Evolutionary conservation across 2,888 invertebrate genomes (phyloP).

Genomic region (Pheosia tremula): DNA sequence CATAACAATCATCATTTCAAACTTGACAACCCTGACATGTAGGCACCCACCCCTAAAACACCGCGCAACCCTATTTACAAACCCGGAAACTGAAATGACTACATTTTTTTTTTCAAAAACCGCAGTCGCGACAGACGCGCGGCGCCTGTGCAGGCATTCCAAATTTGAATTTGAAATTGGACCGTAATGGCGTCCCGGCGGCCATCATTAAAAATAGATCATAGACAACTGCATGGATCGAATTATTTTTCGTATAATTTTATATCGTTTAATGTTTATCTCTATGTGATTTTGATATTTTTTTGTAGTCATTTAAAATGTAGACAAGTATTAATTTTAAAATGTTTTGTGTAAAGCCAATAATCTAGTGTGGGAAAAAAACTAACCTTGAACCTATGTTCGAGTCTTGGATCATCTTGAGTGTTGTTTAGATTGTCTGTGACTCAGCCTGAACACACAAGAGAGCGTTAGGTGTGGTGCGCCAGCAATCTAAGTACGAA

Average conservation of each 20-base stretch:
- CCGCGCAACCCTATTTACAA: conserved; percentile 43
- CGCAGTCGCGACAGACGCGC: conserved; percentile 62
- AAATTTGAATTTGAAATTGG: conserved; percentile 74
- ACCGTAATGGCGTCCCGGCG: conserved; percentile 64
- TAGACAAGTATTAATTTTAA: background rate
- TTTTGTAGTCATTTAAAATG: background rate
- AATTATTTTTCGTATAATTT: conserved; percentile 58
- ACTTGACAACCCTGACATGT: conserved; percentile 36
- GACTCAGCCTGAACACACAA: too few species aligned
- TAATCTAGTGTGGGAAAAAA: background rate
- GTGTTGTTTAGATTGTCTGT: too few species aligned
- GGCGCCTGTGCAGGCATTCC: conserved; percentile 60
- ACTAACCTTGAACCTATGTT: background rate
- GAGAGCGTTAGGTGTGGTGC: too few species aligned
- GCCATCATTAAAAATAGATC: conserved; percentile 80
- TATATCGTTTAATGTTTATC: conserved; percentile 55
- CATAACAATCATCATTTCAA: conserved; percentile 48
- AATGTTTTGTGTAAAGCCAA: background rate
- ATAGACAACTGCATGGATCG: conserved; percentile 53
- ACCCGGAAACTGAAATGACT: conserved; percentile 56
- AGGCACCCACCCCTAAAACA: conserved; percentile 32
- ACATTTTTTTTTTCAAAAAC: conserved; percentile 54
- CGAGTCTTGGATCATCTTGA: too few species aligned
- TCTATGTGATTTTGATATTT: conserved; percentile 46
- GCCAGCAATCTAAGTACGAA: too few species aligned